phyloP scores from a whole-genome alignment of 2,888 invertebrate genomes.

The Drosophila kambysellisi region DNA sequence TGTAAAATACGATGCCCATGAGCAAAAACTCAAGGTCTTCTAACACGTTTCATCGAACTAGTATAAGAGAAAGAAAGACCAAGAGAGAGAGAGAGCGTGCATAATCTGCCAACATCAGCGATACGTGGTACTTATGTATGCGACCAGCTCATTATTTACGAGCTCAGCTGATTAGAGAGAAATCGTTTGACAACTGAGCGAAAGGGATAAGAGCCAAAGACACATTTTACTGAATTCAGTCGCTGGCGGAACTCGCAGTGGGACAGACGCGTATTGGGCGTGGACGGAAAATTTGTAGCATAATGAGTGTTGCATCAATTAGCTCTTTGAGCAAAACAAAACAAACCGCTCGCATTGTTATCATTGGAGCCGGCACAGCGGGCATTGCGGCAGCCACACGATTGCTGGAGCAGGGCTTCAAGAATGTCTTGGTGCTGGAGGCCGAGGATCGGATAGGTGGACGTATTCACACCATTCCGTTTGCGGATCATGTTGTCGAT shows the following conservation, averaged over 20 bases:
- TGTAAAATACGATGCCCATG: slow-evolving; percentile 12
- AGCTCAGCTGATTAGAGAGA: slow-evolving; percentile 23
- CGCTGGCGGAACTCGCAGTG: slow-evolving; percentile 35
- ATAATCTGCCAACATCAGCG: slow-evolving; percentile 8
- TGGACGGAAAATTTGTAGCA: neutral
- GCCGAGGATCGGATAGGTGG: slow-evolving; percentile 89
- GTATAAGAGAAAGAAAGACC: slow-evolving; percentile 20
- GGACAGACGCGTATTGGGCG: slow-evolving; percentile 20
- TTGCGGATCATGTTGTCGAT: slow-evolving; percentile 88
- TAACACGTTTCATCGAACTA: slow-evolving; percentile 13
- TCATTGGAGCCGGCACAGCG: slow-evolving; percentile 84
- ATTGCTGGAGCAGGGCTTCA: slow-evolving; percentile 84
- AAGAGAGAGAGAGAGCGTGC: slow-evolving; percentile 1
- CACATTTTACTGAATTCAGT: slow-evolving; percentile 38
- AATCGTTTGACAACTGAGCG: slow-evolving; percentile 7
- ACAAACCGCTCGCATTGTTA: slow-evolving; percentile 78
- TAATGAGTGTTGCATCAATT: slow-evolving; percentile 53
- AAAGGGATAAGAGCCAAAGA: slow-evolving; percentile 15
- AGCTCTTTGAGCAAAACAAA: slow-evolving; percentile 56
- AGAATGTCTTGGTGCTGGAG: slow-evolving; percentile 87
- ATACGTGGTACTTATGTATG: slow-evolving; percentile 7
- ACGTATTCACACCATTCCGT: slow-evolving; percentile 86
- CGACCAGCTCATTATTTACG: slow-evolving; percentile 5
- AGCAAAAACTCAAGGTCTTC: slow-evolving; percentile 8
- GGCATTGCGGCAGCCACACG: slow-evolving; percentile 84